These are phyloP conservation scores for Mus minutoides DNA, from an alignment of 2,797 vertebrate genomes.

Conservation along the genomic window DNA sequence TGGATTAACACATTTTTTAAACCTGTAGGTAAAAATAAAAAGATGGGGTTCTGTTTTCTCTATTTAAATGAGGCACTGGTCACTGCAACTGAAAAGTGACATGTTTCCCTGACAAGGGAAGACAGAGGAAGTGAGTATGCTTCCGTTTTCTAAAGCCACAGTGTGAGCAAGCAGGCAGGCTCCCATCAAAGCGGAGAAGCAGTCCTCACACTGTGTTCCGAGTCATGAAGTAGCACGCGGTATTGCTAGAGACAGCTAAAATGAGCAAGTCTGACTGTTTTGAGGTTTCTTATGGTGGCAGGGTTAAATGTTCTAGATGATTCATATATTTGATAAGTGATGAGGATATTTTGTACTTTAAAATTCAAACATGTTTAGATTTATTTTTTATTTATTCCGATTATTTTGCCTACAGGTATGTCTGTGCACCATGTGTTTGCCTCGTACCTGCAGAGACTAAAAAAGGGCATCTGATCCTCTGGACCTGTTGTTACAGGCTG, in stretches of 20 bases:
- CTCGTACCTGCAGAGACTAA: background rate
- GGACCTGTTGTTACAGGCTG: background rate
- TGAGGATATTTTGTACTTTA: conserved; percentile 25
- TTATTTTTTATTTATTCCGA: background rate
- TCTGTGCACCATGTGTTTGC: background rate
- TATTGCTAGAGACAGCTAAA: background rate
- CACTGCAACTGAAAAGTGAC: conserved; percentile 15
- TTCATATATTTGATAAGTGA: background rate
- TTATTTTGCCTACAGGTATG: background rate
- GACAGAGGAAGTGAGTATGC: conserved; percentile 8
- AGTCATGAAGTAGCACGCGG: background rate
- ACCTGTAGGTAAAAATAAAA: conserved; percentile 25
- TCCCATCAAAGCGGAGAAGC: background rate
- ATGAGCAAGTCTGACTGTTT: background rate
- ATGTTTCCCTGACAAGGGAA: conserved; percentile 22
- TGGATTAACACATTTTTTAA: background rate
- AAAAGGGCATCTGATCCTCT: background rate
- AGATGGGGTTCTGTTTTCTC: conserved; percentile 17
- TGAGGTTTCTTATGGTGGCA: background rate
- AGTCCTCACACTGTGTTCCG: background rate
- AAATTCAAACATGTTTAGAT: background rate
- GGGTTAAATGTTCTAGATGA: conserved; percentile 17
- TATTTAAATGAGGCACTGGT: conserved; percentile 9
- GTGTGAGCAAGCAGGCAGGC: background rate
- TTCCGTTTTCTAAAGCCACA: background rate